phyloP scores from a whole-genome alignment of 2,888 invertebrate species.

The Bruchidius siliquastri region DNA sequence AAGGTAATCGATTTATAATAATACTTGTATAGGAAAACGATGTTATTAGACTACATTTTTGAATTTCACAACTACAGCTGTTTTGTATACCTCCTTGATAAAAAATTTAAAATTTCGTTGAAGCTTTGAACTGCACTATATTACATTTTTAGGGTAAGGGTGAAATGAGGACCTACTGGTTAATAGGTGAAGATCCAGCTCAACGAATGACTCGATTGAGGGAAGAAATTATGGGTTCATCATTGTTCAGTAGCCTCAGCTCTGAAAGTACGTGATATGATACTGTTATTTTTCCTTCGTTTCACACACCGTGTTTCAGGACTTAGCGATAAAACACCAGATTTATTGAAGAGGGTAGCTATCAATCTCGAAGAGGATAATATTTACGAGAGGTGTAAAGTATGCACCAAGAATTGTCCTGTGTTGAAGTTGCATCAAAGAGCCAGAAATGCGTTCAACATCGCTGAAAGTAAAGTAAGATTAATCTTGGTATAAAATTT shows the following conservation, averaged over 20 bases:
- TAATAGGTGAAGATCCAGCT: constrained; percentile 56
- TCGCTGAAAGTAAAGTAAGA: constrained; percentile 38
- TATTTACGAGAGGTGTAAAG: constrained; percentile 16
- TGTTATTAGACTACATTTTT: no score
- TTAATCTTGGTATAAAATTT: constrained; percentile 4
- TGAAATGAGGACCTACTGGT: constrained; percentile 71
- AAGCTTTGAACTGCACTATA: neutral
- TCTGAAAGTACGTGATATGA: constrained; percentile 42
- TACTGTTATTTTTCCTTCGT: neutral
- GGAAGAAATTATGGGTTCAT: constrained; percentile 45
- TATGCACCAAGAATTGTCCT: constrained; percentile 35
- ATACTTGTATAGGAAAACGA: no score
- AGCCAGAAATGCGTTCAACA: constrained; percentile 42
- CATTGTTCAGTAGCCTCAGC: constrained; percentile 45
- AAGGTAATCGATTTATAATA: no score
- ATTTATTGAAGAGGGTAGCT: constrained; percentile 47
- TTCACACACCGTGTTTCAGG: constrained; percentile 16
- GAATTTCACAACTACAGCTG: no score
- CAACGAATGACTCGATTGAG: constrained; percentile 46
- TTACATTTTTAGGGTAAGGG: constrained; percentile 60
- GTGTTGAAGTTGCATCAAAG: constrained; percentile 44
- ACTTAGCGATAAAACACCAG: constrained; percentile 47
- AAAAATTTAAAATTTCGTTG: neutral
- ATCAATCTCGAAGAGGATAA: constrained; percentile 33
- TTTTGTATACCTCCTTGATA: no score